phyloP scores from a whole-genome alignment of 2,888 invertebrate species.

The Scaptomyza tumidula region DNA sequence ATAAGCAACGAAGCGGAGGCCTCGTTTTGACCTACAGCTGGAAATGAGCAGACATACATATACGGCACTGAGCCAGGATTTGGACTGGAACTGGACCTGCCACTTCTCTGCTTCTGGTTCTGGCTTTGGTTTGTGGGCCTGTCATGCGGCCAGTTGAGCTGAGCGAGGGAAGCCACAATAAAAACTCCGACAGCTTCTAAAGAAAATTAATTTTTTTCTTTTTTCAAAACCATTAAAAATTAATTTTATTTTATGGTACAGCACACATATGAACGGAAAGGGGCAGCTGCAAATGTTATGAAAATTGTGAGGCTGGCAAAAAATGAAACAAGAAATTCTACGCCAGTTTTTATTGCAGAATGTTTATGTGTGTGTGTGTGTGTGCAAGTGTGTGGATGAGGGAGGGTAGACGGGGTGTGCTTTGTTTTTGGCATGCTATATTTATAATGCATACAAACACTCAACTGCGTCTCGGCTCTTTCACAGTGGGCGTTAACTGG shows the following conservation, averaged over 20 bases:
- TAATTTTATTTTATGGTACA: constrained; percentile 76
- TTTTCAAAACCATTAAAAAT: constrained; percentile 79
- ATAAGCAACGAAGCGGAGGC: constrained; percentile 59
- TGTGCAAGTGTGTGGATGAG: not conserved
- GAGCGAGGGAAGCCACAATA: constrained; percentile 56
- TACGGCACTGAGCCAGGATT: constrained; percentile 5
- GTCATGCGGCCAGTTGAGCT: constrained; percentile 46
- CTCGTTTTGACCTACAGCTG: constrained; percentile 33
- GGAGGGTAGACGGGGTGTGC: constrained; percentile 3
- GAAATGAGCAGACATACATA: constrained; percentile 5
- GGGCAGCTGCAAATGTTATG: constrained; percentile 58
- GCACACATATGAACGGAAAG: constrained; percentile 18
- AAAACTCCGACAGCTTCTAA: constrained; percentile 58
- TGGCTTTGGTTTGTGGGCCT: constrained; percentile 25
- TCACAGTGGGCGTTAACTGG: constrained; percentile 67
- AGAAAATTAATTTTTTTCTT: constrained; percentile 74
- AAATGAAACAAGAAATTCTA: constrained; percentile 52
- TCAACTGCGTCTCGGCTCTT: constrained; percentile 54
- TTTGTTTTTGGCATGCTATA: constrained; percentile 64
- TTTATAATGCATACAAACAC: constrained; percentile 78
- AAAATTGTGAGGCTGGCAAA: constrained; percentile 46
- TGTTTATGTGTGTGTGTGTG: constrained; percentile 8
- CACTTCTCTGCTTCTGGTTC: constrained; percentile 2
- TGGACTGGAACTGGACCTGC: constrained; percentile 8
- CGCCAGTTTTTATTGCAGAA: constrained; percentile 57